These are phyloP conservation scores for Morinoia aosen DNA, from an alignment of 2,888 invertebrate genomes.

Conservation along the genomic window DNA sequence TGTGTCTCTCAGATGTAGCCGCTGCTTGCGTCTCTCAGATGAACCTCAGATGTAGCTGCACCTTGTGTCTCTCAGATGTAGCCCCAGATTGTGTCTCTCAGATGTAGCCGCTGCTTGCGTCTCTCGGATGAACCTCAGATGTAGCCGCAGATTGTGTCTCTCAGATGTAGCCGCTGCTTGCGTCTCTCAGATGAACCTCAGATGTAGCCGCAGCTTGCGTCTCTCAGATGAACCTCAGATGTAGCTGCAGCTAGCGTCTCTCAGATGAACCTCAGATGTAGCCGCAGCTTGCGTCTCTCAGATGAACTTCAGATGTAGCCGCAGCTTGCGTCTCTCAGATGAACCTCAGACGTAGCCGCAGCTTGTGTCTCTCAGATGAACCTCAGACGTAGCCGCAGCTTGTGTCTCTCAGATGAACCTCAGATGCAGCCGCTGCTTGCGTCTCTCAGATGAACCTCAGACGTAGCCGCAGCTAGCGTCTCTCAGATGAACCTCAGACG, in stretches of 20 bases:
- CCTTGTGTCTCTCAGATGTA: not conserved
- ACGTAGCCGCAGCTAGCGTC: not conserved
- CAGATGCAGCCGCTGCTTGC: too few species aligned
- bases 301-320: not conserved
- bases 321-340: too few species aligned
- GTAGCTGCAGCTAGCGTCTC: not conserved
- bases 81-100: not conserved
- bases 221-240: not conserved
- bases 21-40: not conserved
- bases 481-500: too few species aligned
- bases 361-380: not conserved
- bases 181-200: not conserved
- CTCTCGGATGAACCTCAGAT: not conserved
- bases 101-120: not conserved
- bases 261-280: too few species aligned
- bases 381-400: not conserved
- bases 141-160: not conserved
- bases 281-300: not conserved
- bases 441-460: not conserved
- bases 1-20: not conserved
- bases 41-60: not conserved
- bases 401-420: too few species aligned
- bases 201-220: not conserved
- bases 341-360: too few species aligned
- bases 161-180: not conserved